These are phyloP conservation scores for chimpanzee (Pan troglodytes) DNA, from an alignment of 2,113 vertebrate genomes.

Conservation along the genomic window NHGRI_mPanTro3-v2.1_pri NC_072412.2:90686501-90687000, in stretches of 20 bases:
- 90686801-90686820: background rate
- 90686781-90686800: background rate
- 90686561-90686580: background rate
- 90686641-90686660: background rate
- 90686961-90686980: too few species aligned
- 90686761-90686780: background rate
- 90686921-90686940: too few species aligned
- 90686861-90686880: too few species aligned
- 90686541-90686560: background rate
- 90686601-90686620: background rate
- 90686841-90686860: too few species aligned
- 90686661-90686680: background rate
- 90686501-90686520: background rate
- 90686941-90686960: too few species aligned
- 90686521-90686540: background rate
- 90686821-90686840: too few species aligned
- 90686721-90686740: background rate
- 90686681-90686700: background rate
- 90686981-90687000: too few species aligned
- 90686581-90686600: background rate
- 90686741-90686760: background rate
- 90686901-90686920: too few species aligned
- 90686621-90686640: background rate
- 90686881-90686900: too few species aligned
- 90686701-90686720: background rate